Evolutionary conservation across 2,888 invertebrate genomes (phyloP), one percentile per base, ranked within the genome.

Genomic region (Tetanocera ferruginea): DNA sequence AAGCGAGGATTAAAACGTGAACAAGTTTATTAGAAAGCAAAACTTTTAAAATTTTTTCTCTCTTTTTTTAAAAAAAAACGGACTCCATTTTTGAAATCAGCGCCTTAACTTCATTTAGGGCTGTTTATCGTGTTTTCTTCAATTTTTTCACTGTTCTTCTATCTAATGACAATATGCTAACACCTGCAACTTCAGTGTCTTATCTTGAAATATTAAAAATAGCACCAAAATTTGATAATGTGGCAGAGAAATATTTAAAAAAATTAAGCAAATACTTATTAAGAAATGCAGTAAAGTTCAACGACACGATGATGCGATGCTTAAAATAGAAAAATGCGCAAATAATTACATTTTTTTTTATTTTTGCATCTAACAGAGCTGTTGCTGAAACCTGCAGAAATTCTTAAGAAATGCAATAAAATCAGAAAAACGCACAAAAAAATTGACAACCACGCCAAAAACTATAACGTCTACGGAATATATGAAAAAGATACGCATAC

Each of bases 281-380:
- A 17, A 70, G 17, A 67, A 34, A 43, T 43, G 43, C 43, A 43
- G 43, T 43, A 43, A 57, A 72, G 72, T 72, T 72, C 72, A 57
- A 57, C 37, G 72, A 72, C 72, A 60, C 57, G 25, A 23, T 57
- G 69, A 25, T 70, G 71, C 4, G 23, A 57, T 23, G 37, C 11
- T 6, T 43, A 57, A 57, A 72, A 72, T 72, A 72, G 72, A 31
- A 57, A 34, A 37, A 43, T 19, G 14, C 5, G 37, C 17, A 57
- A 57, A 57, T 72, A 57, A 57, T 57, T 37, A n/a, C 23, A 57
- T 60, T 72, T 72, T 72, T 34, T 23, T 57, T 60, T 72, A 60
- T 72, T 34, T 23, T 57, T 72, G 57, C 72, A 72, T 34, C 28
- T n/a, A 25, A 23, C 34, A 57, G 34, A 69, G 43, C 43, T n/a